Conservation (phyloP, 2,797 vertebrate genomes). For the Spondyliosoma cantharus region DNA sequence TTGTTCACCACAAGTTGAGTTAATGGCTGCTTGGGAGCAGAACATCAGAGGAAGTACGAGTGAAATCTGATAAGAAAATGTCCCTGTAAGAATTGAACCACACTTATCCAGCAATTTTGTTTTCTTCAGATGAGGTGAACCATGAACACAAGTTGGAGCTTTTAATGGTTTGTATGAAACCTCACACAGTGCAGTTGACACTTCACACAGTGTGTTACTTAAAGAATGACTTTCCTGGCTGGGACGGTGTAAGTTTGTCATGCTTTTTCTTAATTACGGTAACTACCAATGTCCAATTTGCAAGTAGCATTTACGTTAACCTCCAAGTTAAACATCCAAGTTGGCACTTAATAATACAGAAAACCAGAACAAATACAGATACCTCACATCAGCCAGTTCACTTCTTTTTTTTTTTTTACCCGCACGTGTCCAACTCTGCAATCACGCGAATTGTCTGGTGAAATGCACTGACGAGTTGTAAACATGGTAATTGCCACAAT, state of each 20-base stretch:
- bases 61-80: constrained; percentile 10
- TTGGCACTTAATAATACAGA: background rate
- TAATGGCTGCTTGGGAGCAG: background rate
- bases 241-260: background rate
- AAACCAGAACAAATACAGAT: background rate
- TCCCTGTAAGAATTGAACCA: constrained; percentile 15
- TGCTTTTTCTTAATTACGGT: background rate
- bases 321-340: background rate
- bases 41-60: constrained; percentile 10
- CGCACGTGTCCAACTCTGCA: background rate
- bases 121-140: background rate
- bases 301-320: background rate
- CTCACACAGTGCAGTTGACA: background rate
- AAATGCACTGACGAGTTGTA: no score
- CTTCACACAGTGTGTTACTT: background rate
- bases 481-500: no score
- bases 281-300: background rate
- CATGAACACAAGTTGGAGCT: background rate
- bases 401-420: background rate
- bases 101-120: background rate
- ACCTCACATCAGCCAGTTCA: background rate
- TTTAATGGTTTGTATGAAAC: background rate
- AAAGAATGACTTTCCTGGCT: background rate
- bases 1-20: background rate
- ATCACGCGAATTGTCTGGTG: no score